Conservation (phyloP, 2,113 vertebrate species). For the Phylloscopus trochiloides region DNA sequence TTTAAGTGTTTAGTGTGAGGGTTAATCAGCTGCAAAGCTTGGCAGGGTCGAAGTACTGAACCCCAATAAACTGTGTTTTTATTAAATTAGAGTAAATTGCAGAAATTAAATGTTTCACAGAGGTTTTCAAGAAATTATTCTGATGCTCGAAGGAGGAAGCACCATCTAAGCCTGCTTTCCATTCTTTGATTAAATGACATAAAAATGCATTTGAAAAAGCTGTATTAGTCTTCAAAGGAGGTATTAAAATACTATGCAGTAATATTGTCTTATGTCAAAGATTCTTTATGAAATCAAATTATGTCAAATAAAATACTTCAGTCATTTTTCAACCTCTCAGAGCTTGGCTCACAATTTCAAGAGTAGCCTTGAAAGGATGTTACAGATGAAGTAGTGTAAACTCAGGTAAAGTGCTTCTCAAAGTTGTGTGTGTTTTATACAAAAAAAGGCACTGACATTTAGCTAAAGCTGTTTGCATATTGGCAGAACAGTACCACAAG, state of each 20-base stretch:
- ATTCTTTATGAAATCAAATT: neutral
- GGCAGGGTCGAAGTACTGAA: neutral
- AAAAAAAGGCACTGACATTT: neutral
- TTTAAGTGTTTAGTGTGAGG: neutral
- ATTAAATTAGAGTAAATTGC: neutral
- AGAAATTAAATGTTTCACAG: neutral
- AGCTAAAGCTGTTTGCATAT: neutral
- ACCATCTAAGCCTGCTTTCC: neutral
- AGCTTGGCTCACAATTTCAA: neutral
- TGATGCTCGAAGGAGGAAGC: neutral
- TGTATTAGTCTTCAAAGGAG: neutral
- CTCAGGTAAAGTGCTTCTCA: neutral
- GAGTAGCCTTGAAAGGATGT: neutral
- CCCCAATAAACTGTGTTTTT: neutral
- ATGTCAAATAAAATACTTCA: neutral
- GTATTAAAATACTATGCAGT: neutral
- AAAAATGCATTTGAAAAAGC: neutral
- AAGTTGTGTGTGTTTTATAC: neutral
- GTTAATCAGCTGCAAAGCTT: neutral
- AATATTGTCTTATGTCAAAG: neutral
- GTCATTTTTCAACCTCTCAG: neutral
- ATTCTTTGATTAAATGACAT: neutral
- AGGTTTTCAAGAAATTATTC: neutral
- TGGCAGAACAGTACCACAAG: neutral
- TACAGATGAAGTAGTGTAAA: neutral